Base-by-base conservation (phyloP, 2,888 invertebrate species). In the Drosophila formosana region DNA sequence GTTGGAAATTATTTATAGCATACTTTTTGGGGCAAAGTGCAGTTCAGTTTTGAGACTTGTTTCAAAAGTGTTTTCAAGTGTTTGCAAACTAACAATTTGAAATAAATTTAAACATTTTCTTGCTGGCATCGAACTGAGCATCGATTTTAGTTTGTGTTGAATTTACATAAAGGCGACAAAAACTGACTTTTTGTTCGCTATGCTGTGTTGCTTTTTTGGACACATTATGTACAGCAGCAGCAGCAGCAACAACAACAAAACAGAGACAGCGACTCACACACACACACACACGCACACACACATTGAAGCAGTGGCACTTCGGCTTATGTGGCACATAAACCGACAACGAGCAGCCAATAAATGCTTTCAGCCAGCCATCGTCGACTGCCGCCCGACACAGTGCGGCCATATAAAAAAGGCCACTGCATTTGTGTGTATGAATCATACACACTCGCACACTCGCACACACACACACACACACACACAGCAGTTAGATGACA, bases 291-390 rank as follows among this genome's bases (percentile, higher is more conserved):
- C 34, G 41, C 47, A 65, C 47, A 66, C 55, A 63, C 37, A 53
- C 7, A 58, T 49, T 62, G 13, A 65, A 32, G 56, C 64, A 37
- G 37, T 75, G 82, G 63, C 80, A 77, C 88, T 84, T 84, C 83
- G 88, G 89, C 89, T 85, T 89, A 85, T 89, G 70, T 89, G 89
- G 49, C 89, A 89, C 73, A 89, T 85, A 85, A 89, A 80, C 88
- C 85, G 89, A 85, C 77, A 89, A 85, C 89, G 85, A 85, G 86
- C 86, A 89, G 85, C 85, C 85, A 85, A 85, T 85, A 89, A 85
- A 85, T 89, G 89, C 88, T 82, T 65, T 66, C 87, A 80, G 77
- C 72, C 83, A 83, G 81, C 74, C 67, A 73, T 52, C 73, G 77
- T 65, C 79, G 82, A 82, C 66, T 79, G 85, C 70, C 72, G 67